Percentiles rank a stretch among this genome's conserved stretches.
phyloP scores from a whole-genome alignment of 2,113 vertebrate species.

The human (Homo sapiens) region GRCh38 chr5:64238001-64238500 shows the following conservation, averaged over 20 bases:
- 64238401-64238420: background rate
- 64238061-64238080: background rate
- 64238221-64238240: background rate
- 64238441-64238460: background rate
- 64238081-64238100: background rate
- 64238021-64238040: too few relatives aligned
- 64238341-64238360: background rate
- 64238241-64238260: background rate
- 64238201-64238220: background rate
- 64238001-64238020: too few relatives aligned
- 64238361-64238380: background rate
- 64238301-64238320: background rate
- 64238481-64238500: background rate
- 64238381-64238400: background rate
- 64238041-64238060: background rate
- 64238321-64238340: background rate
- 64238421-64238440: background rate
- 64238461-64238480: background rate
- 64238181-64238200: background rate
- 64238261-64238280: background rate
- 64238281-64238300: background rate
- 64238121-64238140: background rate
- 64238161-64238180: background rate
- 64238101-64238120: background rate
- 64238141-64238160: background rate